Conservation (phyloP, 2,797 vertebrate species). For the Anisognathus igniventris region DNA sequence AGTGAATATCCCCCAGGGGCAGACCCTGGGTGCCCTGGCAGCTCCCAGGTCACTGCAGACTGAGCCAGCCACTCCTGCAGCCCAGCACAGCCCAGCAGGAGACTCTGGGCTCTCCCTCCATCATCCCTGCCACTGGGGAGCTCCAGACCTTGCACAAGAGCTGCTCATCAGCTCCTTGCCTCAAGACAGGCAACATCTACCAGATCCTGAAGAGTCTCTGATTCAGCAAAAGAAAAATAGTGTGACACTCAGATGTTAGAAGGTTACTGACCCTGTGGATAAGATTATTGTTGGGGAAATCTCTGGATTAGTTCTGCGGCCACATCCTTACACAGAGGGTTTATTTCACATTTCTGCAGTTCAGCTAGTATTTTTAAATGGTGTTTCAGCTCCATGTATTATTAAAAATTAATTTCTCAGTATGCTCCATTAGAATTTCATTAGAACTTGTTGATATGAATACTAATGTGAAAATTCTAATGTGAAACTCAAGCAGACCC, state of each 20-base stretch:
- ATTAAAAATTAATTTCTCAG: background rate
- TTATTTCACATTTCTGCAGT: background rate
- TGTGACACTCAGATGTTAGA: background rate
- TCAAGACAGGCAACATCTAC: background rate
- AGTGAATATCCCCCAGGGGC: too few relatives aligned
- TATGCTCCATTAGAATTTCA: background rate
- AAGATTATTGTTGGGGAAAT: background rate
- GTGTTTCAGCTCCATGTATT: background rate
- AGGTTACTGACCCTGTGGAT: background rate
- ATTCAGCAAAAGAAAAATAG: background rate
- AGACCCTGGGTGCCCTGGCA: background rate
- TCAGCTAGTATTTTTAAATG: background rate
- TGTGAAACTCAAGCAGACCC: background rate
- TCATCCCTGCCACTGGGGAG: accelerated
- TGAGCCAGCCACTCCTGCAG: background rate
- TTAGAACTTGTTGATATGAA: background rate
- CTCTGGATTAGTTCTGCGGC: background rate
- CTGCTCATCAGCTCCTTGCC: background rate
- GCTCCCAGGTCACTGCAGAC: background rate
- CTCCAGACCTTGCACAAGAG: too few relatives aligned
- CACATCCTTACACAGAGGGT: background rate
- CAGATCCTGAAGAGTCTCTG: background rate
- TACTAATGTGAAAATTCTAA: background rate
- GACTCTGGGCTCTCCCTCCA: background rate
- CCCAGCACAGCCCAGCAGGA: background rate